Conservation (phyloP, 2,113 vertebrate genomes). For the Atrichornis clamosus region DNA sequence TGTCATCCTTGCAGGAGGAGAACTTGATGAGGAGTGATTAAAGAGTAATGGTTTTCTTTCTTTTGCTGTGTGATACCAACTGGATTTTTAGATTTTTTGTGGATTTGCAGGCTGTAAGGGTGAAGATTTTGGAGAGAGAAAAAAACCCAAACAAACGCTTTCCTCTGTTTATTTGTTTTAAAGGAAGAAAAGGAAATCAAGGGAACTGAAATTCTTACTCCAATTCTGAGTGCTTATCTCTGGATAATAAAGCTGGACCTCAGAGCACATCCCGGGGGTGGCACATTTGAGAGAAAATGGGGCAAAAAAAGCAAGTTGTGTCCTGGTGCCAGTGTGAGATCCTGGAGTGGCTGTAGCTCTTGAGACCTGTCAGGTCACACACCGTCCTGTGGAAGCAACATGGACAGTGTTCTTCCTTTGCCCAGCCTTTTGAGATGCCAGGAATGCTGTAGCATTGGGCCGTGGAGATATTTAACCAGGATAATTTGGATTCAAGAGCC, state of each 20-base stretch:
- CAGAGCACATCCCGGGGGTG: background rate
- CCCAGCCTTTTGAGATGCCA: background rate
- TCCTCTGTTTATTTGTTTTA: background rate
- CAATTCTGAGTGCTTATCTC: background rate
- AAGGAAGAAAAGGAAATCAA: background rate
- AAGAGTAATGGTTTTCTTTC: background rate
- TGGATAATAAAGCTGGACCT: background rate
- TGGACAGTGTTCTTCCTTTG: background rate
- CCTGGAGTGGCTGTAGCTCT: background rate
- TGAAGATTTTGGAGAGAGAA: background rate
- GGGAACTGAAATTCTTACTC: background rate
- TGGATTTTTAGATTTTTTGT: background rate
- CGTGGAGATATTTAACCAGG: background rate
- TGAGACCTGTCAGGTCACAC: background rate
- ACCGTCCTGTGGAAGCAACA: background rate
- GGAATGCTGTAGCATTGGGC: background rate
- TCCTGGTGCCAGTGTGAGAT: background rate
- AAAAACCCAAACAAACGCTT: background rate
- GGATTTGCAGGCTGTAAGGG: background rate
- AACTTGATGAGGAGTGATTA: background rate
- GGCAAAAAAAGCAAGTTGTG: background rate
- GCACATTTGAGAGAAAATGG: background rate
- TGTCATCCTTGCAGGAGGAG: slow-evolving; percentile 14
- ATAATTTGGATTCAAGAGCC: background rate
- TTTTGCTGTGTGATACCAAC: background rate